phyloP scores from a whole-genome alignment of 1,140 invertebrate genomes.

The Trachymyrmex cornetzi region DNA sequence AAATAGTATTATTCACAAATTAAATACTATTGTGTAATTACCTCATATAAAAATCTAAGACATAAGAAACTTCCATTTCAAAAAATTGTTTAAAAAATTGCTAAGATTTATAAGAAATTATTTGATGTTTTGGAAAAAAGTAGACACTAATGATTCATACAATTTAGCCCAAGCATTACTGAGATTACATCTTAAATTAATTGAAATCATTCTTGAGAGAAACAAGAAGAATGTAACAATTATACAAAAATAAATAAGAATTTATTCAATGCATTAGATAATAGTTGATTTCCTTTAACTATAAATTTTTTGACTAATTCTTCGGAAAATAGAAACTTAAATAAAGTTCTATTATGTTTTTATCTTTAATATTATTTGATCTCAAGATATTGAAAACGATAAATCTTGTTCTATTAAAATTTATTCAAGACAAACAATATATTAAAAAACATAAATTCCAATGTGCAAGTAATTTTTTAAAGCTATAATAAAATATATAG shows the following conservation, averaged over 20 bases:
- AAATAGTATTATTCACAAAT: background rate
- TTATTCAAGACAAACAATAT: background rate
- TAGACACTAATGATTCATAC: background rate
- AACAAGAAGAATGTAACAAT: slow-evolving; percentile 25
- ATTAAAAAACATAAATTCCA: background rate
- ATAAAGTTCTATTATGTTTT: slow-evolving; percentile 8
- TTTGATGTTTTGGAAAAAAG: background rate
- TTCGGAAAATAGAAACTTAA: background rate
- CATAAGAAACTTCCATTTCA: background rate
- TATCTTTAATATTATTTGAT: background rate
- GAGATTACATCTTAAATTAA: slow-evolving; percentile 45
- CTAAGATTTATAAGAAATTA: background rate
- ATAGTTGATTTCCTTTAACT: background rate
- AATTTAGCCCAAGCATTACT: slow-evolving; percentile 17
- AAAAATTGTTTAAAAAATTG: background rate
- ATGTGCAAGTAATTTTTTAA: background rate
- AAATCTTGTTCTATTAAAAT: slow-evolving; percentile 7
- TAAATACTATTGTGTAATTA: background rate
- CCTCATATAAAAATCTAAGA: slow-evolving; percentile 5
- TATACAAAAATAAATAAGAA: slow-evolving; percentile 26
- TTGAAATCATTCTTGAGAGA: background rate
- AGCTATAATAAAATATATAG: background rate
- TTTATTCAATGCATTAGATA: background rate
- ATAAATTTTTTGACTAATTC: background rate
- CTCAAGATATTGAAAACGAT: background rate